Evolutionary conservation across 2,888 invertebrate genomes (phyloP).

Genomic region (Aquatica leii): DNA sequence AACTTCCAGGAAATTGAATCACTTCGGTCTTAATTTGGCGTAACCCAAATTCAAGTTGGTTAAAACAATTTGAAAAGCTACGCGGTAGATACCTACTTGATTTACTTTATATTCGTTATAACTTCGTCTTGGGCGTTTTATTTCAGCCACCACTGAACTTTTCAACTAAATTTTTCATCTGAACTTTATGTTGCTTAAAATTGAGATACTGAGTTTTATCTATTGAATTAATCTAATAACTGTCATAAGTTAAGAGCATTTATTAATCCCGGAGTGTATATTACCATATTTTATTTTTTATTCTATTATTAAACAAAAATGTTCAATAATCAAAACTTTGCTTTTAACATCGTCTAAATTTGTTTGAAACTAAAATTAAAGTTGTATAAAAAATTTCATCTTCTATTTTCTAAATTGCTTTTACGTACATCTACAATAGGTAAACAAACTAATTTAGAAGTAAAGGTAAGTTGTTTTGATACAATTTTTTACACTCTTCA

Average conservation of each 20-base stretch:
- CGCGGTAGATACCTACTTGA: conserved; percentile 17
- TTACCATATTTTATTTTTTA: conserved; percentile 2
- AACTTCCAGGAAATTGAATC: conserved; percentile 35
- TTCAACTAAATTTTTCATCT: conserved; percentile 9
- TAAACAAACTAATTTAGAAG: too few relatives aligned
- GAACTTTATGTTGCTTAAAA: conserved; percentile 12
- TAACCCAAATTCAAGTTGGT: conserved; percentile 27
- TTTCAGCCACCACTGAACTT: conserved; percentile 14
- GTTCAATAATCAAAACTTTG: too few relatives aligned
- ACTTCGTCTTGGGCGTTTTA: conserved; percentile 8
- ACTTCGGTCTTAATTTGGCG: conserved; percentile 31
- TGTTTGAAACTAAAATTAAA: too few relatives aligned
- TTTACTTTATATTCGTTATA: conserved; percentile 13
- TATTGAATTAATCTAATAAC: conserved; percentile 18
- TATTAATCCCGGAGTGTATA: conserved; percentile 16
- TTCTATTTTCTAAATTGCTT: too few relatives aligned
- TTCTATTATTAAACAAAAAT: too few relatives aligned
- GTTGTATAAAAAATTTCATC: too few relatives aligned
- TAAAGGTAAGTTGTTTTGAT: too few relatives aligned
- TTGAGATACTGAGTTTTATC: conserved; percentile 14
- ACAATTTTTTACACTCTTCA: too few relatives aligned
- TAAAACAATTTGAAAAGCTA: conserved; percentile 26
- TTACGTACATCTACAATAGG: too few relatives aligned
- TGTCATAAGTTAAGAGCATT: conserved; percentile 22
- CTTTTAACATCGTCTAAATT: too few relatives aligned